Evolutionary conservation across 2,113 vertebrate species (phyloP).

Genomic region (Uria lomvia): DNA sequence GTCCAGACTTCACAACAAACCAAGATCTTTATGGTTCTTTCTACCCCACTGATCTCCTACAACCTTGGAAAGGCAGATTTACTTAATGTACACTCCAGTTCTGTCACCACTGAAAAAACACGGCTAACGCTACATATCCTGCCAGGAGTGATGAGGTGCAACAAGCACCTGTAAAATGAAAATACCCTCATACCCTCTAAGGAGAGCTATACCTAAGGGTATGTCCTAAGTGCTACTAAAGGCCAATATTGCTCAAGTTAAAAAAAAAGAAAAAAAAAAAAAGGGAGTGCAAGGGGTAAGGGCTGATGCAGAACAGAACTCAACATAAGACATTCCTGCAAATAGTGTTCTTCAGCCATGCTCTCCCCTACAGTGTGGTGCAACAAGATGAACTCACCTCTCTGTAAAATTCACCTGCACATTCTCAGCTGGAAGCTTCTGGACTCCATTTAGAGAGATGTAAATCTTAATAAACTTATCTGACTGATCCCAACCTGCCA

Average conservation of each 20-base stretch:
- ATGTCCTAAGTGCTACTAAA: background rate
- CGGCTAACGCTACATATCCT: background rate
- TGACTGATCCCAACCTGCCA: slow-evolving; percentile 96
- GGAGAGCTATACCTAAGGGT: background rate
- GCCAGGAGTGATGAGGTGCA: background rate
- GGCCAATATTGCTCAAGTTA: background rate
- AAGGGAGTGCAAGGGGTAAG: accelerated
- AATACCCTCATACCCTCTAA: background rate
- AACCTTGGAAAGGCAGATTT: background rate
- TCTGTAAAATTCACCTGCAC: slow-evolving; percentile 89
- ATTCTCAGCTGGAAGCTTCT: slow-evolving; percentile 86
- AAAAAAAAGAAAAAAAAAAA: background rate
- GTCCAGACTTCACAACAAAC: background rate
- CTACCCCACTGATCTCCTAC: background rate
- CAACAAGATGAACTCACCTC: slow-evolving; percentile 74
- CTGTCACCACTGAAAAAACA: background rate
- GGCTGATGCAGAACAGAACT: background rate
- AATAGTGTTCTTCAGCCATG: background rate
- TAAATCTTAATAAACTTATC: slow-evolving; percentile 98
- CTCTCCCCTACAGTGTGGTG: background rate
- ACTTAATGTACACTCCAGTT: background rate
- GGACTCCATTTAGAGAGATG: slow-evolving; percentile 87
- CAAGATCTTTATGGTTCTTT: background rate
- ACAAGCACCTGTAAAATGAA: background rate
- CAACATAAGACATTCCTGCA: background rate